Conservation (phyloP, 23 tunicate species). For the Corella eumyota region DNA sequence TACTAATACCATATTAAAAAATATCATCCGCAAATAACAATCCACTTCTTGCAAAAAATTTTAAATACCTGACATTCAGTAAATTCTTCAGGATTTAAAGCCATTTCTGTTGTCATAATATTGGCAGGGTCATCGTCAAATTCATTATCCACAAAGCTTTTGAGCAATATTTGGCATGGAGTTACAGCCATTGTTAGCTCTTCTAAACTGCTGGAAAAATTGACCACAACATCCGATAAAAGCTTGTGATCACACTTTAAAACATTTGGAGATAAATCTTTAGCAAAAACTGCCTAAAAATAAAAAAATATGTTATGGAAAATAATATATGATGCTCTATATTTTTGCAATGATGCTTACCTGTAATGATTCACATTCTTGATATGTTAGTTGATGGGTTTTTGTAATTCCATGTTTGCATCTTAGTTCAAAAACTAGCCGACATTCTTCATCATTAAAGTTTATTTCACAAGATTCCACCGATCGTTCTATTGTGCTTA, state of each 20-base stretch:
- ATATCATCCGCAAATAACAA: too few relatives aligned
- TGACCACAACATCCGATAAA: constrained; percentile 29
- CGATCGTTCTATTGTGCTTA: constrained; percentile 67
- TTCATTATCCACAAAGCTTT: constrained; percentile 32
- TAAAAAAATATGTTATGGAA: neutral
- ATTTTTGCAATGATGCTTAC: too few relatives aligned
- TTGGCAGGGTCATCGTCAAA: constrained; percentile 33
- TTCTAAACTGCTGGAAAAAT: constrained; percentile 47
- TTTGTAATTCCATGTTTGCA: constrained; percentile 75
- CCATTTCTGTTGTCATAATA: constrained; percentile 63
- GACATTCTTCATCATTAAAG: constrained; percentile 34
- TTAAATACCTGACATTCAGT: constrained; percentile 39
- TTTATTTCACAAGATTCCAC: constrained; percentile 76
- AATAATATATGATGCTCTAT: neutral
- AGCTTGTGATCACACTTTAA: constrained; percentile 62
- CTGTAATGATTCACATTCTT: constrained; percentile 83
- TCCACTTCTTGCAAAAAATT: neutral
- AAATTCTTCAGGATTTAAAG: constrained; percentile 71
- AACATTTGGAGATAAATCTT: constrained; percentile 68
- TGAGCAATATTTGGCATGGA: constrained; percentile 44
- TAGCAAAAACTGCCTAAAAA: constrained; percentile 59
- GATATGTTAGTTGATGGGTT: constrained; percentile 74
- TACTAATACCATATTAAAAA: too few relatives aligned
- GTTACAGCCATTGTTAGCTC: constrained; percentile 49
- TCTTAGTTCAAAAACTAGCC: constrained; percentile 55